phyloP scores from a whole-genome alignment of 1,140 invertebrate genomes.

The Phymastichus coffea region DNA sequence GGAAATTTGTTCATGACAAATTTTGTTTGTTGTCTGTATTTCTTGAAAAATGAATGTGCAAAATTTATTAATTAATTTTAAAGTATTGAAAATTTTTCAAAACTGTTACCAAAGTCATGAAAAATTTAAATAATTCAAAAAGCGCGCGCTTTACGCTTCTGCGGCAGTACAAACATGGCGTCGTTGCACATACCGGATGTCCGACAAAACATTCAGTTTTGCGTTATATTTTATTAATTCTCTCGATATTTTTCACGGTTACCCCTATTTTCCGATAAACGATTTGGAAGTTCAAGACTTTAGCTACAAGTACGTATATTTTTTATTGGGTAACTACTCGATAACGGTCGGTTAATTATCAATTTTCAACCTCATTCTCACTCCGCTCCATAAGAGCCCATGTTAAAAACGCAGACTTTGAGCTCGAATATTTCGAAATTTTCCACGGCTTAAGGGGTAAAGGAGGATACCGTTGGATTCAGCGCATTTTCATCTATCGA shows the following conservation, averaged over 20 bases:
- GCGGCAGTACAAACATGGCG: not conserved
- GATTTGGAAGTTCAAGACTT: not conserved
- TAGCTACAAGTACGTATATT: not conserved
- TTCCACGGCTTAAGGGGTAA: not conserved
- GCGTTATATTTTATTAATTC: not conserved
- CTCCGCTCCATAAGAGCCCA: too few relatives aligned
- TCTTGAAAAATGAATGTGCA: too few relatives aligned
- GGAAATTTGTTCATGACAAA: not conserved
- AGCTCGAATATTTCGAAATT: not conserved
- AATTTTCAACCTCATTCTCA: too few relatives aligned
- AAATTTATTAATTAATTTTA: not conserved
- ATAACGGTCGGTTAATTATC: not conserved
- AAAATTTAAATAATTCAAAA: not conserved
- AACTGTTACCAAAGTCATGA: not conserved
- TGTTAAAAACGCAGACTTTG: not conserved
- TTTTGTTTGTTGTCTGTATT: too few relatives aligned
- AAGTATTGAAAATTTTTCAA: too few relatives aligned
- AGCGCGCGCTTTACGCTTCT: not conserved
- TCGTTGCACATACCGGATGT: not conserved
- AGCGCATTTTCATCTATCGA: not conserved
- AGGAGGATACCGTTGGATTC: not conserved
- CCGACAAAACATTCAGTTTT: not conserved
- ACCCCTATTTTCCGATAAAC: not conserved
- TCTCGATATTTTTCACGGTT: not conserved
- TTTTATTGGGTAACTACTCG: not conserved